These are phyloP conservation scores for Melanotaenia maccullochi DNA, from an alignment of 2,797 vertebrate genomes.

Conservation along the genomic window DNA sequence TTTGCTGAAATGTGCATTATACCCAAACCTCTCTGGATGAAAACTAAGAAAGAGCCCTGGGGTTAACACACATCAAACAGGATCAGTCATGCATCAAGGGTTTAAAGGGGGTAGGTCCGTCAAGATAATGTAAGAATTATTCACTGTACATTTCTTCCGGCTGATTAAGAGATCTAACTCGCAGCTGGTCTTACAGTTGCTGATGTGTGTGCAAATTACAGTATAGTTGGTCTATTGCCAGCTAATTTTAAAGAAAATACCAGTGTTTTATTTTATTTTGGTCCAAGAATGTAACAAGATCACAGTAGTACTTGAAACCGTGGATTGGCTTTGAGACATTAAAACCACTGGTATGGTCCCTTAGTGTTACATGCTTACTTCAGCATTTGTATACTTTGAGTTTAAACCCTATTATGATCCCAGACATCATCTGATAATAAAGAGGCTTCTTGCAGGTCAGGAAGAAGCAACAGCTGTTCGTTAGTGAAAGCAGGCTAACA, in stretches of 20 bases:
- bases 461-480: conserved; percentile 43
- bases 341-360: not conserved
- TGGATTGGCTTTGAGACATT: not conserved
- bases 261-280: conserved; percentile 17
- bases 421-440: conserved; percentile 29
- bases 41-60: conserved; percentile 54
- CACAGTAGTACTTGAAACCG: not conserved
- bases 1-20: conserved; percentile 76
- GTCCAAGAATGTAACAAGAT: conserved; percentile 15
- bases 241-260: conserved; percentile 23
- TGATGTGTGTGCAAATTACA: conserved; percentile 30
- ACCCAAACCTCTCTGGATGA: conserved; percentile 61
- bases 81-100: conserved; percentile 47
- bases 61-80: conserved; percentile 62
- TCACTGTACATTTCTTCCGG: conserved; percentile 27
- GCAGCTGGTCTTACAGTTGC: conserved; percentile 41
- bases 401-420: conserved; percentile 4
- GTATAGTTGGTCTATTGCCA: conserved; percentile 1
- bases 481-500: conserved; percentile 43
- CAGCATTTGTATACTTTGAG: conserved; percentile 5
- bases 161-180: not conserved
- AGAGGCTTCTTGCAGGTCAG: conserved; percentile 1
- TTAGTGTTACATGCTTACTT: conserved; percentile 8
- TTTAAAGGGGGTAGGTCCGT: conserved; percentile 16
- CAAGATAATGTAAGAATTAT: conserved; percentile 36